These are phyloP conservation scores for Xerus inauris DNA, from an alignment of 2,113 vertebrate species.

Conservation along the genomic window DNA sequence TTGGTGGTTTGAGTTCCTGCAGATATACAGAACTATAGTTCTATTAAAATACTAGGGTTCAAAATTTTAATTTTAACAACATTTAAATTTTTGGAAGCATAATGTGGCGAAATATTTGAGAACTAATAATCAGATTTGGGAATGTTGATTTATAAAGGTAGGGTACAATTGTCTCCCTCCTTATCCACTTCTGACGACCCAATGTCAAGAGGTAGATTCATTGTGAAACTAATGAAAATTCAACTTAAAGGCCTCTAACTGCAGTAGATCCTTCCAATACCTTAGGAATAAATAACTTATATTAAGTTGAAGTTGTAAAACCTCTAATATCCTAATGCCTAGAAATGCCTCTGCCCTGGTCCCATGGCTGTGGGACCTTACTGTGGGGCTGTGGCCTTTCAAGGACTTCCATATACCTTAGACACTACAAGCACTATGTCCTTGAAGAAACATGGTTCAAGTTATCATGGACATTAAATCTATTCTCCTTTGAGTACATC, in stretches of 20 bases:
- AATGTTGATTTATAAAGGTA: neutral
- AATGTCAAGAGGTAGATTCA: neutral
- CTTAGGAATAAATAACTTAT: neutral
- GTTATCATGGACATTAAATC: neutral
- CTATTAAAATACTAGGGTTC: neutral
- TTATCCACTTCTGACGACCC: neutral
- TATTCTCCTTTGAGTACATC: neutral
- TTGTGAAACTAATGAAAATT: neutral
- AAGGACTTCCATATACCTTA: neutral
- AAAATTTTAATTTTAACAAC: neutral
- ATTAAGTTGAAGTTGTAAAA: neutral
- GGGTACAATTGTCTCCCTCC: neutral
- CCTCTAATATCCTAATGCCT: neutral
- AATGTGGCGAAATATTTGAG: neutral
- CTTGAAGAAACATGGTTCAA: neutral
- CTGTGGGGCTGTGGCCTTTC: neutral
- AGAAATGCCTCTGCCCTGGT: neutral
- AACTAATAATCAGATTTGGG: neutral
- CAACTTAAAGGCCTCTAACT: neutral
- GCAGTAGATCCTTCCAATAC: neutral
- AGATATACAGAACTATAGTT: neutral
- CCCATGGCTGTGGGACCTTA: neutral
- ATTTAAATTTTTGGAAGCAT: slow-evolving; percentile 3
- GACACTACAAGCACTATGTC: neutral
- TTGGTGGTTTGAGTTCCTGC: neutral